These are phyloP conservation scores for Pristionchus japonicus DNA, from an alignment of 2,888 invertebrate species.

Conservation along the genomic window DNA sequence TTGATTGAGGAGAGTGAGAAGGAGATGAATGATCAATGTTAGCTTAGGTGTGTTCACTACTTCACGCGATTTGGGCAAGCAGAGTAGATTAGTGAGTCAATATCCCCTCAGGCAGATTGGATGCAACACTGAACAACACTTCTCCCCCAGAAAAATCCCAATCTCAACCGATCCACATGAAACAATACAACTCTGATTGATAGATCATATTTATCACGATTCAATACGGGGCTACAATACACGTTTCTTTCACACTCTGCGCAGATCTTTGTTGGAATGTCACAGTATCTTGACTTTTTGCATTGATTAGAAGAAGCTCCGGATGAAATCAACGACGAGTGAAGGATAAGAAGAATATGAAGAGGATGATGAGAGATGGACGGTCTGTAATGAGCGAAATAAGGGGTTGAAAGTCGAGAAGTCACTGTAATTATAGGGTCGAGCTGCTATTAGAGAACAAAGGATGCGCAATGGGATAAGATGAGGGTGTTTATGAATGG, in stretches of 20 bases:
- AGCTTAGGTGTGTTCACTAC: conserved; percentile 36
- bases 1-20: not conserved
- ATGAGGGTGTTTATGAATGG: not conserved
- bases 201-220: not conserved
- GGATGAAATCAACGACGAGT: not conserved
- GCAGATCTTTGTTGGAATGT: not conserved
- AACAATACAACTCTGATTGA: not conserved
- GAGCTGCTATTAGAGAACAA: not conserved
- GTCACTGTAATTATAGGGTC: not conserved
- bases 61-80: not conserved
- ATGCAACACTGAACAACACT: no score
- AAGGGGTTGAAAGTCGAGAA: not conserved
- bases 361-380: not conserved
- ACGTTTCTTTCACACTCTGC: not conserved
- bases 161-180: no score
- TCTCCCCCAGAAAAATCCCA: no score
- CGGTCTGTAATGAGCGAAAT: conserved; percentile 11
- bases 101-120: not conserved
- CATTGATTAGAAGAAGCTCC: not conserved
- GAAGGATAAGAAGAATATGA: not conserved
- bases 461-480: not conserved
- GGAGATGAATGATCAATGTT: not conserved
- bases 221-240: conserved; percentile 12
- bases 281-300: not conserved
- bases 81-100: not conserved